Percentiles rank a stretch among this genome's conserved stretches.
Conservation (phyloP, 2,888 invertebrate species). For the Stenotaenia linearis region DNA sequence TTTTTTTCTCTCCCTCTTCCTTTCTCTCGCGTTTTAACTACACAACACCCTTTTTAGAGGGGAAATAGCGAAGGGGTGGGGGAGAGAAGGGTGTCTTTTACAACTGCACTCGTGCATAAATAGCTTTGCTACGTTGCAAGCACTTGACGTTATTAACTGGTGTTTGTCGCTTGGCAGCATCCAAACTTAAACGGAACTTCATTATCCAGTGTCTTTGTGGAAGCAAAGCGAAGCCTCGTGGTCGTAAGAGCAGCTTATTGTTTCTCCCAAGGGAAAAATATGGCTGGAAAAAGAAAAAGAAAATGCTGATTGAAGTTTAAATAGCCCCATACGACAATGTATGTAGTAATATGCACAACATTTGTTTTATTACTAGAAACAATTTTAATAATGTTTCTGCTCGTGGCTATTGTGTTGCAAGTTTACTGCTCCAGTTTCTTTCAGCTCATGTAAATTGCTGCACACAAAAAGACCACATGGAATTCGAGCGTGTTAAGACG, state of each 20-base stretch:
- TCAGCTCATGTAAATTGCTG: too few relatives aligned
- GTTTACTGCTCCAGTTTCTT: too few relatives aligned
- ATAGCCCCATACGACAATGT: background rate
- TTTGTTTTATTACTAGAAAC: background rate
- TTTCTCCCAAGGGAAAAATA: background rate
- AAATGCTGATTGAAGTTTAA: constrained; percentile 24
- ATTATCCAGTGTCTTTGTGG: constrained; percentile 24
- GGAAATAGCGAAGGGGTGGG: background rate
- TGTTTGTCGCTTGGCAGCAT: constrained; percentile 23
- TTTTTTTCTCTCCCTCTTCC: background rate
- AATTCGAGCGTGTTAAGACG: too few relatives aligned
- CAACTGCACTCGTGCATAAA: constrained; percentile 26
- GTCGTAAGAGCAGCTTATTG: constrained; percentile 23
- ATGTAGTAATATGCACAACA: background rate
- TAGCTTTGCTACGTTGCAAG: constrained; percentile 16
- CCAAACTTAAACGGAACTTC: constrained; percentile 26
- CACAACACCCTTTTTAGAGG: constrained; percentile 14
- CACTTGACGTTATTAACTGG: constrained; percentile 26
- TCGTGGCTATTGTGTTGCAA: background rate
- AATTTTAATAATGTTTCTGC: background rate
- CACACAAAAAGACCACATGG: too few relatives aligned
- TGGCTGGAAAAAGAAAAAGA: background rate
- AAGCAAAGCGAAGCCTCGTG: constrained; percentile 17
- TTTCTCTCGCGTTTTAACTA: background rate
- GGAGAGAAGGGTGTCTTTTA: constrained; percentile 9